Evolutionary conservation across 2,888 invertebrate genomes (phyloP).

Genomic region (Hipparchia semele): DNA sequence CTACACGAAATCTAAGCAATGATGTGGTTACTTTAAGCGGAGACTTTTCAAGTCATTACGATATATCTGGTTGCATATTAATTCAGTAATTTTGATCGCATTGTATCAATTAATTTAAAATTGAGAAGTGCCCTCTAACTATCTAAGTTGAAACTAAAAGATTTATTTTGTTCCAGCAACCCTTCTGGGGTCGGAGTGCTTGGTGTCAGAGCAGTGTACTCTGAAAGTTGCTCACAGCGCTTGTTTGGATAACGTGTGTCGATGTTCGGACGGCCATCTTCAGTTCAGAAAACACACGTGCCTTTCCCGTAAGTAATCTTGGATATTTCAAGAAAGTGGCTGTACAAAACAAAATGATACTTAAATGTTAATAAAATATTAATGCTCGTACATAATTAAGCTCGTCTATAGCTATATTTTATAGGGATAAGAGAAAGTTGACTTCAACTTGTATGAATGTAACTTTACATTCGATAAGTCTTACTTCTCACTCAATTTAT

Average conservation of each 20-base stretch:
- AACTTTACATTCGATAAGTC: neutral
- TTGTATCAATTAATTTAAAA: neutral
- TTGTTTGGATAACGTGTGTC: conserved; percentile 92
- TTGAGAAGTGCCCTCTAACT: neutral
- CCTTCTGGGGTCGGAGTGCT: conserved; percentile 91
- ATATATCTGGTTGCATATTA: too few relatives aligned
- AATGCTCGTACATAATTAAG: too few relatives aligned
- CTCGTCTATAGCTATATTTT: too few relatives aligned
- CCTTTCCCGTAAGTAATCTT: conserved; percentile 91
- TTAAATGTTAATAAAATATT: too few relatives aligned
- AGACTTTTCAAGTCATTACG: too few relatives aligned
- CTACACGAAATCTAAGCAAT: too few relatives aligned
- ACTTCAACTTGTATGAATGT: too few relatives aligned
- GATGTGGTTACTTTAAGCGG: too few relatives aligned
- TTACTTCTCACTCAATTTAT: neutral
- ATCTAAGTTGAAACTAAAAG: neutral
- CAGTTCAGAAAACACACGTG: conserved; percentile 96
- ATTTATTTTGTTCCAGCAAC: conserved; percentile 85
- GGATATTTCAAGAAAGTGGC: neutral
- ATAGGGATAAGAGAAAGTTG: neutral
- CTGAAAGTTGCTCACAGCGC: conserved; percentile 94
- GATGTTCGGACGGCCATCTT: conserved; percentile 92
- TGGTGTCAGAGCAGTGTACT: conserved; percentile 92
- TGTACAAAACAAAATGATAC: too few relatives aligned
- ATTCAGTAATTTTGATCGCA: too few relatives aligned